phyloP scores from a whole-genome alignment of 2,113 vertebrate genomes.

The Chionis minor region DNA sequence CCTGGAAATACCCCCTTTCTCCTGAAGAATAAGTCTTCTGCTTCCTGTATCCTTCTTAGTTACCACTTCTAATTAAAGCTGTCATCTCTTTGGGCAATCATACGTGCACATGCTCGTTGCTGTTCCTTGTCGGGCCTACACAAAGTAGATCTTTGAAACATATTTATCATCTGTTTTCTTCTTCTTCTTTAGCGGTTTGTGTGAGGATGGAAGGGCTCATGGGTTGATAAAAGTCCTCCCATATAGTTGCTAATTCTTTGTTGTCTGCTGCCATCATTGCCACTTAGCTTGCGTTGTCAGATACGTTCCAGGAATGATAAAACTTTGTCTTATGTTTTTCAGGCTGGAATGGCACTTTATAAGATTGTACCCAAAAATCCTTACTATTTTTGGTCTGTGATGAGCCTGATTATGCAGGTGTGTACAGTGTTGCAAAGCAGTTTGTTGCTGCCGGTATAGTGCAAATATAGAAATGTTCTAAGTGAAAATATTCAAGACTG shows the following conservation, averaged over 20 bases:
- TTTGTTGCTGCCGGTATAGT: neutral
- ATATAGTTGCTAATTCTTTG: neutral
- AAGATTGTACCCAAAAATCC: slow-evolving; percentile 99
- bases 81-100: neutral
- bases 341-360: slow-evolving; percentile 99
- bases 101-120: fast-evolving
- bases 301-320: neutral
- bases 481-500: neutral
- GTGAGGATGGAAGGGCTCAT: neutral
- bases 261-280: neutral
- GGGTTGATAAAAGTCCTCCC: neutral
- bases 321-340: slow-evolving; percentile 56
- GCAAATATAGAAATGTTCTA: neutral
- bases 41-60: neutral
- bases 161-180: neutral
- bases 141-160: neutral
- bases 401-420: slow-evolving; percentile 99
- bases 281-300: neutral
- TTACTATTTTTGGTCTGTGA: slow-evolving; percentile 99
- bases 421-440: slow-evolving; percentile 3
- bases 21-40: neutral
- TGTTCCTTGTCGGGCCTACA: neutral
- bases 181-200: neutral
- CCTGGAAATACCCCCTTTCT: neutral
- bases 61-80: neutral